A percentile compares a stretch with the other conserved stretches of the same genome.
Evolutionary conservation across 2,797 vertebrate genomes (phyloP).

Genomic region (Cheirogaleus major): DNA sequence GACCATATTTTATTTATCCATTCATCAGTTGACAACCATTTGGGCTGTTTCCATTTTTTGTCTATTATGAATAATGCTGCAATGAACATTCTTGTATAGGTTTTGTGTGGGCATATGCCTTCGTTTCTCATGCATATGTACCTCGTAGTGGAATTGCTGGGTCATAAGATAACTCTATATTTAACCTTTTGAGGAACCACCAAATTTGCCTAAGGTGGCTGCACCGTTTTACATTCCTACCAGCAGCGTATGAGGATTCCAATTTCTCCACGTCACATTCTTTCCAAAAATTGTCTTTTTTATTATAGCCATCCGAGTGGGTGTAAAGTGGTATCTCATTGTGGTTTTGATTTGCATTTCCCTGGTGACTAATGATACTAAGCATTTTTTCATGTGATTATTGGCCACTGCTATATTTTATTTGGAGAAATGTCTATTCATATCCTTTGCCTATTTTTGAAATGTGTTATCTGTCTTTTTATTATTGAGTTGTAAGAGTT

Average conservation of each 20-base stretch:
- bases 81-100: neutral
- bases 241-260: neutral
- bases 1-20: neutral
- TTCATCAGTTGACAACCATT: neutral
- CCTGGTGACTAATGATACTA: neutral
- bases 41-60: neutral
- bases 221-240: neutral
- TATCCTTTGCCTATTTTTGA: slow-evolving; percentile 12
- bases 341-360: neutral
- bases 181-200: neutral
- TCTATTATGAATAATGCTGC: neutral
- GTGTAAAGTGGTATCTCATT: neutral
- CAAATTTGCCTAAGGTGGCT: neutral
- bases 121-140: neutral
- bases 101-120: neutral
- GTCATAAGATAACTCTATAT: neutral
- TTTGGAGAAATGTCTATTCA: neutral
- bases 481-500: neutral
- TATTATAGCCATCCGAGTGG: neutral
- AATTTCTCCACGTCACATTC: neutral
- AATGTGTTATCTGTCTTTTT: neutral
- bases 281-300: neutral
- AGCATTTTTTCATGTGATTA: neutral
- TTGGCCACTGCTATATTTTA: neutral
- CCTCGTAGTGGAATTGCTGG: neutral